Percentiles rank a stretch among this genome's conserved stretches.
phyloP scores from a whole-genome alignment of 2,113 vertebrate species.

The Myotis lucifugus region DNA sequence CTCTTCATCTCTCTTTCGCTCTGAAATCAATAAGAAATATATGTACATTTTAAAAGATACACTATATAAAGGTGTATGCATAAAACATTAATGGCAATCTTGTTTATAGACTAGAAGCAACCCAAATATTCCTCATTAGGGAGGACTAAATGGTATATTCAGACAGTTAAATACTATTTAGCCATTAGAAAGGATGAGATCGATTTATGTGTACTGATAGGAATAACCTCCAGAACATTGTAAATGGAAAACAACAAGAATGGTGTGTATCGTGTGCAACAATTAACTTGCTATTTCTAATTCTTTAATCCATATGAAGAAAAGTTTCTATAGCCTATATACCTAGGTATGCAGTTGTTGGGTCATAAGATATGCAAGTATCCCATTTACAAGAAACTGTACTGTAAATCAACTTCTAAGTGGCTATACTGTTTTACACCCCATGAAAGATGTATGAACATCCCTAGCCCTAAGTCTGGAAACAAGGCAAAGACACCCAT shows the following conservation, averaged over 20 bases:
- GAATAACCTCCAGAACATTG: background rate
- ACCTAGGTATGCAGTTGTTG: background rate
- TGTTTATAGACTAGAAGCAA: background rate
- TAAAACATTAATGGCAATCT: background rate
- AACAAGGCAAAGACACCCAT: background rate
- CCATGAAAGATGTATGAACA: background rate
- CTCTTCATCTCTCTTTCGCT: too few species aligned
- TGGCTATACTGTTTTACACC: background rate
- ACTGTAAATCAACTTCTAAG: background rate
- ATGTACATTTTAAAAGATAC: background rate
- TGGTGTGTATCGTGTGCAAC: background rate
- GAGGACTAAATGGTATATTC: background rate
- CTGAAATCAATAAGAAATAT: too few species aligned
- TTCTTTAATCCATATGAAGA: background rate
- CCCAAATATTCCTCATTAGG: background rate
- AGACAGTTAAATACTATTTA: background rate
- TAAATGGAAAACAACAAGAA: constrained; percentile 1
- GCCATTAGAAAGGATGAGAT: background rate
- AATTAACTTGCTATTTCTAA: background rate
- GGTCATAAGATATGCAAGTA: background rate
- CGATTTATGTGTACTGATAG: background rate
- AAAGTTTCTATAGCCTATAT: background rate
- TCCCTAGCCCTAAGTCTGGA: background rate
- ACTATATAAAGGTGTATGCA: background rate
- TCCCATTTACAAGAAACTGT: background rate